Evolutionary conservation across 2,797 vertebrate genomes (phyloP).

Genomic region (Thunnus albacares): DNA sequence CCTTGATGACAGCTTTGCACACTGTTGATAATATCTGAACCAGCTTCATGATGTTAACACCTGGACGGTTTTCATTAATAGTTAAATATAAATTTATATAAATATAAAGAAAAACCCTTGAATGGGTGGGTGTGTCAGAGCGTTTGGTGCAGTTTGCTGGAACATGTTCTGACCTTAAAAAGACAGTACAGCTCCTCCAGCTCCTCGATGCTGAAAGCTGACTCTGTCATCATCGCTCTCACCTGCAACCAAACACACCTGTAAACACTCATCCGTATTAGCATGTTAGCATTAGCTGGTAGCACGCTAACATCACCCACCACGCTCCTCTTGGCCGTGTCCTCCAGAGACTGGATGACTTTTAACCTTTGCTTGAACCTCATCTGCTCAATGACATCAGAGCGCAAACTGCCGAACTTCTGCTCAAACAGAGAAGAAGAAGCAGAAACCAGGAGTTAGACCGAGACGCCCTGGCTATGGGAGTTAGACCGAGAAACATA

Average conservation of each 20-base stretch:
- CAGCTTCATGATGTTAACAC: too few relatives aligned
- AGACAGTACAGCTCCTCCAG: conserved; percentile 95
- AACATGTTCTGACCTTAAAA: conserved; percentile 91
- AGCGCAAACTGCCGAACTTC: conserved; percentile 93
- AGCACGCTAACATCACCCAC: conserved; percentile 79
- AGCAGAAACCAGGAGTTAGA: neutral
- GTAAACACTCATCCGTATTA: neutral
- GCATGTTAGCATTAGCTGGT: neutral
- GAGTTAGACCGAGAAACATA: neutral
- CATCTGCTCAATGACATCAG: conserved; percentile 97
- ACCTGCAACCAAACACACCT: conserved; percentile 84
- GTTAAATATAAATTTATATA: too few relatives aligned
- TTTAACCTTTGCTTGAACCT: conserved; percentile 98
- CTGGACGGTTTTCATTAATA: too few relatives aligned
- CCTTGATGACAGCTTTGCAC: too few relatives aligned
- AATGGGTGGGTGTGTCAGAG: too few relatives aligned
- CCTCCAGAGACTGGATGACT: conserved; percentile 97
- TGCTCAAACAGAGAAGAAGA: conserved; percentile 68
- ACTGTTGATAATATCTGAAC: too few relatives aligned
- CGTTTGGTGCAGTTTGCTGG: neutral
- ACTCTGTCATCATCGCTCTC: conserved; percentile 94
- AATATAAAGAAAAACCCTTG: too few relatives aligned
- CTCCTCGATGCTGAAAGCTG: conserved; percentile 95
- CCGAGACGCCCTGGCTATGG: neutral
- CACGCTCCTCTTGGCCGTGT: conserved; percentile 97